These are phyloP conservation scores for Drosophila erecta DNA, from an alignment of 1,140 invertebrate species.

Conservation along the genomic window DNA sequence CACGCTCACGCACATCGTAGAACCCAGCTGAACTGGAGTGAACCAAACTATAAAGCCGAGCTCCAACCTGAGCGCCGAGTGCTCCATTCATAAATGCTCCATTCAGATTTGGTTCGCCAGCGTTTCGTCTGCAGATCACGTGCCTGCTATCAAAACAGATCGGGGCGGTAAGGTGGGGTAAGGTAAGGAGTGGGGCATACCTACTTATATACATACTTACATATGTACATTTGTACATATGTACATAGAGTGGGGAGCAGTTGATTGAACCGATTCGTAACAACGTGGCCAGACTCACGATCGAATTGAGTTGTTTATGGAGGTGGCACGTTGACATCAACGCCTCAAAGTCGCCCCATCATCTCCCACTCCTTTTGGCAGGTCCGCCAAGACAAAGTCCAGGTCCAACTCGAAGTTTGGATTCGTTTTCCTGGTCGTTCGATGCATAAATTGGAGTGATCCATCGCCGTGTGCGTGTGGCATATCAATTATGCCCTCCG, in stretches of 20 bases:
- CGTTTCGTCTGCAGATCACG: conserved; percentile 70
- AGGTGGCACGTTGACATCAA: conserved; percentile 57
- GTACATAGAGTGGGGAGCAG: conserved; percentile 18
- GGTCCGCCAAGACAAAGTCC: conserved; percentile 38
- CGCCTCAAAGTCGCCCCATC: conserved; percentile 39
- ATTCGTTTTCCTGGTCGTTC: conserved; percentile 63
- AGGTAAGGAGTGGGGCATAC: neutral
- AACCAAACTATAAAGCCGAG: conserved; percentile 10
- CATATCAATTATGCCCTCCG: conserved; percentile 59
- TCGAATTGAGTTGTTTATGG: conserved; percentile 55
- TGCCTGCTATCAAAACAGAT: conserved; percentile 62
- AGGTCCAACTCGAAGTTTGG: conserved; percentile 27
- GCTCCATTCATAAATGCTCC: conserved; percentile 78
- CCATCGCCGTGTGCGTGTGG: conserved; percentile 47
- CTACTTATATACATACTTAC: neutral
- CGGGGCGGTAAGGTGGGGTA: conserved; percentile 1
- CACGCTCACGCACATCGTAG: conserved; percentile 34
- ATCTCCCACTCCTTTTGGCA: conserved; percentile 12
- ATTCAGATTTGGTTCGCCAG: conserved; percentile 66
- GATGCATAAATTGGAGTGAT: conserved; percentile 74
- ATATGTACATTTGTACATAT: too few relatives aligned
- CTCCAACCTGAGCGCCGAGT: conserved; percentile 1
- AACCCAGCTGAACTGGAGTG: conserved; percentile 35
- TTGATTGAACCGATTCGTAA: conserved; percentile 74
- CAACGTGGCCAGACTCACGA: conserved; percentile 52